Conservation (phyloP, 2,113 vertebrate genomes). For the Notechis scutatus region DNA sequence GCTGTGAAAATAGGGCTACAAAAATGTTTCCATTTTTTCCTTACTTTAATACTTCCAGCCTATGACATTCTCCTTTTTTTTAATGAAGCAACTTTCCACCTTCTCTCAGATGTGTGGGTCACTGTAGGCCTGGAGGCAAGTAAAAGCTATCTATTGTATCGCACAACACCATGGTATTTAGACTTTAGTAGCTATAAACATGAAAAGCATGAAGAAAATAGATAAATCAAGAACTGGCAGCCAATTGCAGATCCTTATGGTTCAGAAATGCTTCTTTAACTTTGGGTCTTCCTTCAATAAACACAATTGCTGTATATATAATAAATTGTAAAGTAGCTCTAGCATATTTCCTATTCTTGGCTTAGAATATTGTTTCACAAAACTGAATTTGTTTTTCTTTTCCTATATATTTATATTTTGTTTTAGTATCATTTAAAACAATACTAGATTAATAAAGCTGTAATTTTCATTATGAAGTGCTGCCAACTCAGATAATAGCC, state of each 20-base stretch:
- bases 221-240: background rate
- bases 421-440: background rate
- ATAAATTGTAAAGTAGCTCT: background rate
- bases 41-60: background rate
- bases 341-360: background rate
- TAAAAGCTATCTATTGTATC: background rate
- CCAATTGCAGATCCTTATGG: background rate
- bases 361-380: background rate
- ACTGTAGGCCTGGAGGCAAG: background rate
- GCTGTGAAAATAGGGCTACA: background rate
- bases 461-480: background rate
- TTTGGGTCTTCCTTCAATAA: background rate
- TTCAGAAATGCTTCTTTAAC: background rate
- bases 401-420: background rate
- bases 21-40: background rate
- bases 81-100: background rate
- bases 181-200: background rate
- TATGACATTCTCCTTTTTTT: background rate
- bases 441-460: background rate
- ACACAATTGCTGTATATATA: background rate
- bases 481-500: background rate
- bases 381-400: background rate
- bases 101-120: background rate
- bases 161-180: background rate
- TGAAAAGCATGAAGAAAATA: background rate